These are phyloP conservation scores for Cheiracanthium punctorium DNA, from an alignment of 2,888 invertebrate genomes.

Conservation along the genomic window DNA sequence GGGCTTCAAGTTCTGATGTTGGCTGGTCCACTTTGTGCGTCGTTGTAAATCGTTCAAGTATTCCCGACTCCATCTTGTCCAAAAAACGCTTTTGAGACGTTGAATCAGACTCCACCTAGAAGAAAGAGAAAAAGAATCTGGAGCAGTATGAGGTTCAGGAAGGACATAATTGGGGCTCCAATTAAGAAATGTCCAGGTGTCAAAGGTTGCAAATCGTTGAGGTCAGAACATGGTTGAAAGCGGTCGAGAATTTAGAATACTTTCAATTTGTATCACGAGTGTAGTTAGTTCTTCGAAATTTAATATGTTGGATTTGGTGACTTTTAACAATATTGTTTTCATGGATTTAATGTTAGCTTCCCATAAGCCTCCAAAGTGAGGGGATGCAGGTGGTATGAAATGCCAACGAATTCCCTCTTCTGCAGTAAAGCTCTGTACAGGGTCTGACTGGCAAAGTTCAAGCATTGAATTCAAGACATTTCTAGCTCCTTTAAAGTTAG, in stretches of 20 bases:
- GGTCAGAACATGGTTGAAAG: not conserved
- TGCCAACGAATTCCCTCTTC: slow-evolving; percentile 22
- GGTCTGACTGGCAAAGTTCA: not conserved
- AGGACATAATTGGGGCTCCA: not conserved
- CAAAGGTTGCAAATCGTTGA: not conserved
- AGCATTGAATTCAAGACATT: too few species aligned
- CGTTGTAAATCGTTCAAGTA: not conserved
- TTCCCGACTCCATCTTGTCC: slow-evolving; percentile 16
- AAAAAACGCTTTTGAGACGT: not conserved
- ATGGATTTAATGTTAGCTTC: slow-evolving; percentile 15
- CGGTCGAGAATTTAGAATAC: not conserved
- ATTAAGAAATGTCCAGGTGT: slow-evolving; percentile 20
- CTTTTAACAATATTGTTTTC: slow-evolving; percentile 7
- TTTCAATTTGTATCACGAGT: not conserved
- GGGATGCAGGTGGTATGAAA: slow-evolving; percentile 7
- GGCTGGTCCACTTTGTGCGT: not conserved
- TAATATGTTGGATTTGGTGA: not conserved
- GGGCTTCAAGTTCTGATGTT: not conserved
- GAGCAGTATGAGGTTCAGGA: slow-evolving; percentile 7
- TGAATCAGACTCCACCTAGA: slow-evolving; percentile 6
- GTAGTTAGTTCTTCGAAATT: not conserved
- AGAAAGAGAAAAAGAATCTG: not conserved
- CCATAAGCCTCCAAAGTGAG: slow-evolving; percentile 6
- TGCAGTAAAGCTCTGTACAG: not conserved
- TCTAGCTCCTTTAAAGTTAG: too few species aligned